These are phyloP conservation scores for Entelurus aequoreus DNA, from an alignment of 2,113 vertebrate species.

Conservation along the genomic window DNA sequence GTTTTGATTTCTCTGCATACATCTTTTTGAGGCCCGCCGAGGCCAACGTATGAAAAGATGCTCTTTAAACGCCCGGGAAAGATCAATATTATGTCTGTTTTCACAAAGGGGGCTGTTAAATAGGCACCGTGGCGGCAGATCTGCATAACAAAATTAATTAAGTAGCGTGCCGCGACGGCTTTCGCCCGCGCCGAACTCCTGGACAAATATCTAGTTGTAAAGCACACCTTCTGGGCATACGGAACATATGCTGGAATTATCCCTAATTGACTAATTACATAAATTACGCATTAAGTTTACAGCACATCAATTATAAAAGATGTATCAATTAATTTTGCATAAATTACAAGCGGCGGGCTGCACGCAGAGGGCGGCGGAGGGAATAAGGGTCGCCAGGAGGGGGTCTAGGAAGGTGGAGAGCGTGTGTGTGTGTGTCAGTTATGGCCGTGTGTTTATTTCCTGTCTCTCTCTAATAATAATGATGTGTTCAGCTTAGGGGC, in stretches of 20 bases:
- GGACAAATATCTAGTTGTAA: slow-evolving; percentile 99
- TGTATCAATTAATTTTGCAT: slow-evolving; percentile 99
- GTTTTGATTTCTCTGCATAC: slow-evolving; percentile 38
- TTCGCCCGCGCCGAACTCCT: slow-evolving; percentile 90
- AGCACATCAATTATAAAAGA: slow-evolving; percentile 99
- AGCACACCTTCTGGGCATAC: slow-evolving; percentile 99
- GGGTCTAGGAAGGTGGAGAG: slow-evolving; percentile 71
- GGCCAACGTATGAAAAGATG: slow-evolving; percentile 78
- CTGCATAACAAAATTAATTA: slow-evolving; percentile 99
- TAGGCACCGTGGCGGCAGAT: slow-evolving; percentile 98
- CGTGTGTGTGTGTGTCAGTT: slow-evolving; percentile 34
- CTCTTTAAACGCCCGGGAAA: slow-evolving; percentile 92
- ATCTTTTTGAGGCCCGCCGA: slow-evolving; percentile 76
- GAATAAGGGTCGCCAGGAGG: slow-evolving; percentile 82
- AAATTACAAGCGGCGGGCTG: slow-evolving; percentile 93
- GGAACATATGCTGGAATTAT: slow-evolving; percentile 99
- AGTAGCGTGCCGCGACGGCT: slow-evolving; percentile 82
- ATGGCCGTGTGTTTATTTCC: slow-evolving; percentile 91
- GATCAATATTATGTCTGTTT: slow-evolving; percentile 99
- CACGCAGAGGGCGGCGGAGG: slow-evolving; percentile 77
- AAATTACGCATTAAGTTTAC: slow-evolving; percentile 99
- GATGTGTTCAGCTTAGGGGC: slow-evolving; percentile 99
- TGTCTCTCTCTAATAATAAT: slow-evolving; percentile 97
- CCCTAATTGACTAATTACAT: slow-evolving; percentile 99
- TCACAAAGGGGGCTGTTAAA: slow-evolving; percentile 99